Conservation (phyloP, 2,797 vertebrate species). For the Liasis olivaceus region DNA sequence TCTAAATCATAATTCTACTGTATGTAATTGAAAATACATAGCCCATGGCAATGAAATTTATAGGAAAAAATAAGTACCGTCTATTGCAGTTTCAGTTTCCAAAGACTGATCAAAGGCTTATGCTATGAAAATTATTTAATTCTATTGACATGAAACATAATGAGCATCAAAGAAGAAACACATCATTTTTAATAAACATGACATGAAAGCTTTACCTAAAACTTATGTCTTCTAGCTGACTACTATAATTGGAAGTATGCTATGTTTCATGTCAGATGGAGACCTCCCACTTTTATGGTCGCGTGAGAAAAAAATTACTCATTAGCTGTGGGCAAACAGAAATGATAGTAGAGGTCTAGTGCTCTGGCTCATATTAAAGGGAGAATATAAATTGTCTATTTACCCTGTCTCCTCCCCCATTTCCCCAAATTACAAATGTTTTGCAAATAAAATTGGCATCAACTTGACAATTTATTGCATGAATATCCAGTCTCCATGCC, state of each 20-base stretch:
- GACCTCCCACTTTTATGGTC: background rate
- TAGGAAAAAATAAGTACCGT: background rate
- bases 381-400: background rate
- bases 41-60: background rate
- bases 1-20: slow-evolving; percentile 46
- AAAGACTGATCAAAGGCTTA: slow-evolving; percentile 17
- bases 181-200: slow-evolving; percentile 17
- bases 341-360: background rate
- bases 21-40: slow-evolving; percentile 29
- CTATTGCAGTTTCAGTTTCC: background rate
- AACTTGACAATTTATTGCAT: background rate
- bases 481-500: background rate
- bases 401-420: background rate
- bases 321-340: background rate
- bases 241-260: background rate
- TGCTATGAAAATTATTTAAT: slow-evolving; percentile 15
- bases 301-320: background rate
- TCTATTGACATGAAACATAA: slow-evolving; percentile 16
- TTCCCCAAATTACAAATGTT: background rate
- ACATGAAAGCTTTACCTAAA: slow-evolving; percentile 15
- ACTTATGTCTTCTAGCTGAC: background rate
- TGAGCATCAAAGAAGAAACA: slow-evolving; percentile 10
- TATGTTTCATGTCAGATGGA: background rate
- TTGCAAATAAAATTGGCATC: background rate
- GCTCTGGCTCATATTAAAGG: background rate